These are phyloP conservation scores for Hypothenemus hampei DNA, from an alignment of 1,140 invertebrate species.

Conservation along the genomic window DNA sequence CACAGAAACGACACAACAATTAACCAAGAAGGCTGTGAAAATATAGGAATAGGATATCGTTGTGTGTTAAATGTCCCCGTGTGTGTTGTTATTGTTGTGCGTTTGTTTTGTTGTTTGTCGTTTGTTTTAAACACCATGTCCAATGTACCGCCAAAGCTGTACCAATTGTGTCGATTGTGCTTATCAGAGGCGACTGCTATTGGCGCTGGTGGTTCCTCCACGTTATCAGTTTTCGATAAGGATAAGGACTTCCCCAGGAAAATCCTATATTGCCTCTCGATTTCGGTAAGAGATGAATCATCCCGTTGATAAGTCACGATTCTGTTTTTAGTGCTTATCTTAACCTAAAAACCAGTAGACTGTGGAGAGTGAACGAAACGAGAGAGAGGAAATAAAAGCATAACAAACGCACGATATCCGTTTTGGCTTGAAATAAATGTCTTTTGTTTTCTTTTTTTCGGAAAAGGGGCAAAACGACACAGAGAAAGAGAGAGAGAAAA, in stretches of 20 bases:
- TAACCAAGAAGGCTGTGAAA: constrained; percentile 36
- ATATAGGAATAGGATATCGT: constrained; percentile 27
- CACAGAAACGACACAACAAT: constrained; percentile 35
- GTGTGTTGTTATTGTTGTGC: too few species aligned
- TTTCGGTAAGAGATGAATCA: constrained; percentile 44
- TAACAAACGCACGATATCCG: constrained; percentile 11
- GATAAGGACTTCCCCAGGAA: constrained; percentile 44
- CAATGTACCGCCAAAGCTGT: constrained; percentile 62
- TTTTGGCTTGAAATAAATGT: too few species aligned
- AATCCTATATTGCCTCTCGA: constrained; percentile 49
- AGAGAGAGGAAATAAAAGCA: constrained; percentile 15
- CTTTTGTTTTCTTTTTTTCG: constrained; percentile 19
- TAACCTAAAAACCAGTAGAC: constrained; percentile 24
- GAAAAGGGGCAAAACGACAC: too few species aligned
- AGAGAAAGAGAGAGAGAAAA: neutral
- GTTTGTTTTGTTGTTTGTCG: constrained; percentile 40
- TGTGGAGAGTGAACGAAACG: neutral
- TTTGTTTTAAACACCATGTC: constrained; percentile 56
- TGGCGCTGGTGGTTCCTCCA: constrained; percentile 17
- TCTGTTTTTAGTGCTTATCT: constrained; percentile 28
- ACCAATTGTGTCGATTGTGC: constrained; percentile 62
- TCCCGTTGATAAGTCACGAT: constrained; percentile 22
- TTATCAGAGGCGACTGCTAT: constrained; percentile 39
- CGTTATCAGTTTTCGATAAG: constrained; percentile 39
- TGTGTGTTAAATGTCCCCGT: constrained; percentile 34